Conservation (phyloP, 2,113 vertebrate species). For the Mionectes macconnelli region DNA sequence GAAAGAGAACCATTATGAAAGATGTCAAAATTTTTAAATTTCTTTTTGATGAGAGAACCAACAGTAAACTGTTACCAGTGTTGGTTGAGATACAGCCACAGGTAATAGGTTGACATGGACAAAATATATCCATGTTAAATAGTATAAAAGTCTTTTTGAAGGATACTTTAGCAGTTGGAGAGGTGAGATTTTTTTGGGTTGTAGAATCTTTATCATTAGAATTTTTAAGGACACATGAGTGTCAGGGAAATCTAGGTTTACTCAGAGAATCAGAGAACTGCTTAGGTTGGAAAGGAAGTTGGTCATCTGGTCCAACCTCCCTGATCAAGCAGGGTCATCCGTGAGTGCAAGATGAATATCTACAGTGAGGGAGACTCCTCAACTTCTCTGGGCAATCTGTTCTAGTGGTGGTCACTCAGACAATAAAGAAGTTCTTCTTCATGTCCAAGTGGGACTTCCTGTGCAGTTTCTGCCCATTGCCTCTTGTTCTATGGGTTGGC, state of each 20-base stretch:
- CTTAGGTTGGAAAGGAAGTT: neutral
- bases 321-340: neutral
- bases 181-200: neutral
- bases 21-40: neutral
- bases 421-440: neutral
- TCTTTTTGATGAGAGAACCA: neutral
- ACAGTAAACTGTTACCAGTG: neutral
- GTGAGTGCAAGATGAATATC: neutral
- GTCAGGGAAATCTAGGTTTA: neutral
- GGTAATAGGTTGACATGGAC: neutral
- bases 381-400: neutral
- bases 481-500: neutral
- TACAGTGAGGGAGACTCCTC: neutral
- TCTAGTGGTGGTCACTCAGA: neutral
- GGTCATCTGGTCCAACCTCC: neutral
- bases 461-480: neutral
- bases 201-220: neutral
- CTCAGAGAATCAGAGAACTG: neutral
- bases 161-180: neutral
- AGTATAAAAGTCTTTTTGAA: neutral
- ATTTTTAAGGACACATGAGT: neutral
- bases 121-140: neutral
- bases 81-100: neutral
- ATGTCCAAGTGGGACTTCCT: neutral
- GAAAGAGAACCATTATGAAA: neutral